A percentile compares a stretch with the other conserved stretches of the same genome.
phyloP scores from a whole-genome alignment of 2,888 invertebrate species.

The Nymphalis urticae region DNA sequence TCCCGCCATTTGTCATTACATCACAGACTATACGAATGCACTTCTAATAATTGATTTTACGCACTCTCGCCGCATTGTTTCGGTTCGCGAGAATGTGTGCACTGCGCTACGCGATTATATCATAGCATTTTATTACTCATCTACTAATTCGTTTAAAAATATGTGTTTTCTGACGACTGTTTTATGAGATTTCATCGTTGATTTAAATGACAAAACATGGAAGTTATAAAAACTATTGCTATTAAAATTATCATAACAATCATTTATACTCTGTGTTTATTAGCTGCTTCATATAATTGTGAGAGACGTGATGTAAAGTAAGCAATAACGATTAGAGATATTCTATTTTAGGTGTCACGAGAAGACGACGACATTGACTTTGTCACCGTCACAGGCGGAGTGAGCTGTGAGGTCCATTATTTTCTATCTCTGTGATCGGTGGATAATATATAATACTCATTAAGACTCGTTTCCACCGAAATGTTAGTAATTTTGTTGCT shows the following conservation, averaged over 20 bases:
- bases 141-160: not conserved
- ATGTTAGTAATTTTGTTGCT: no score
- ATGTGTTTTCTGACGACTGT: not conserved
- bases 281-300: no score
- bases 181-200: not conserved
- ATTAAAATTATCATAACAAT: not conserved
- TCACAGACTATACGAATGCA: slow-evolving; percentile 6
- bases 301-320: no score
- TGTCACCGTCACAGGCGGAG: no score
- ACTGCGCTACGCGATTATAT: slow-evolving; percentile 19
- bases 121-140: slow-evolving; percentile 4
- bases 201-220: not conserved
- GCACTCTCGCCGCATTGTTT: slow-evolving; percentile 14
- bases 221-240: not conserved
- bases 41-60: slow-evolving; percentile 26
- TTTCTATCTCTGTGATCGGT: no score
- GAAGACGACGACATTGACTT: no score
- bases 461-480: no score
- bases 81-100: not conserved
- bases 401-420: no score
- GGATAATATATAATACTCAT: no score
- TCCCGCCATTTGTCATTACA: slow-evolving; percentile 3
- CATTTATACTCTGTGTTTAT: no score
- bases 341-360: no score
- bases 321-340: no score